phyloP scores from a whole-genome alignment of 35 echinoderm and acorn worm genomes.

The Apostichopus californicus region DNA sequence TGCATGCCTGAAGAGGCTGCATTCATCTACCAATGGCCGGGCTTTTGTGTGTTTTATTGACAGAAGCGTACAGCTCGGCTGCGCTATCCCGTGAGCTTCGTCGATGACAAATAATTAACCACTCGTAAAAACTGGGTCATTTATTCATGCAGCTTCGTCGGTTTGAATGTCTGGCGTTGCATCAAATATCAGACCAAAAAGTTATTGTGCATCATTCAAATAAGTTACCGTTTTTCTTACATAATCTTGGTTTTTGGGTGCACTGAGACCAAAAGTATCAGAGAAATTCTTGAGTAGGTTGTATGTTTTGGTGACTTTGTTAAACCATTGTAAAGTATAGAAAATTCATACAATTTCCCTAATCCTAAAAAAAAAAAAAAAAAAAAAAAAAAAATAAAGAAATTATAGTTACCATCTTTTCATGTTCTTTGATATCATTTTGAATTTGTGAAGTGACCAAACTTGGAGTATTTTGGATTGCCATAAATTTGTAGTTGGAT shows the following conservation, averaged over 20 bases:
- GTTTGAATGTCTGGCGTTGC: conserved; percentile 14
- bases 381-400: too few relatives aligned
- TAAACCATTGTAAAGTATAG: too few relatives aligned
- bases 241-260: not conserved
- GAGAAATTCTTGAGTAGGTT: too few relatives aligned
- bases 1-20: conserved; percentile 22
- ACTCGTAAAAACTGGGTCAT: conserved; percentile 44
- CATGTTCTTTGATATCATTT: too few relatives aligned
- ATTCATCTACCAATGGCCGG: conserved; percentile 17
- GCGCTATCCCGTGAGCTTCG: not conserved
- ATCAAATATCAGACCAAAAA: not conserved
- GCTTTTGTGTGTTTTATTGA: conserved; percentile 37
- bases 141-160: conserved; percentile 37
- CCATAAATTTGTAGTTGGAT: too few relatives aligned
- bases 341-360: too few relatives aligned
- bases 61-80: conserved; percentile 7
- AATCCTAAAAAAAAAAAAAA: too few relatives aligned
- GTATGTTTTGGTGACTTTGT: too few relatives aligned
- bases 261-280: too few relatives aligned
- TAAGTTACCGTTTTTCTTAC: not conserved
- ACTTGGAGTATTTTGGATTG: too few relatives aligned
- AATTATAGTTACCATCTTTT: too few relatives aligned
- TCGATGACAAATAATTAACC: conserved; percentile 50
- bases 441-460: too few relatives aligned
- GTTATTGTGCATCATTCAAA: not conserved